phyloP scores from a whole-genome alignment of 2,113 vertebrate genomes.

The Pteronura brasiliensis region DNA sequence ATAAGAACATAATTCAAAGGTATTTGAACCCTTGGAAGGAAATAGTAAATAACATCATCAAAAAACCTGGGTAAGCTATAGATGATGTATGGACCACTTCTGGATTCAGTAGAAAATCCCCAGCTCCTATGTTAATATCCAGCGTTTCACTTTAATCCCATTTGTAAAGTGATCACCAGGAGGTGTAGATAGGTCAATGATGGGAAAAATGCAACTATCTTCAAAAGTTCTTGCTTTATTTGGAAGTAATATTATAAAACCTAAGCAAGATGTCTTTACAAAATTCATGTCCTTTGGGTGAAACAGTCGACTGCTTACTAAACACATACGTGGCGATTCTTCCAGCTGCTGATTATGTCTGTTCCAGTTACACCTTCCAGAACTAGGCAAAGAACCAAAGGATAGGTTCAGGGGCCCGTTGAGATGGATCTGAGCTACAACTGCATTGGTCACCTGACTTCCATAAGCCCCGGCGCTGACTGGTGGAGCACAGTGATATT shows the following conservation, averaged over 20 bases:
- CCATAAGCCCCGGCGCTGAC: not conserved
- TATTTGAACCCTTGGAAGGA: not conserved
- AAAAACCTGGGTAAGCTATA: not conserved
- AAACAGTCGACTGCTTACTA: not conserved
- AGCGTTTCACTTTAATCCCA: not conserved
- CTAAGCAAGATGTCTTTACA: not conserved
- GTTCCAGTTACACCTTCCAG: not conserved
- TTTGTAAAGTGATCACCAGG: not conserved
- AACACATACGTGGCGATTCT: not conserved
- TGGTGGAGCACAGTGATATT: not conserved
- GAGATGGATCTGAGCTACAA: not conserved
- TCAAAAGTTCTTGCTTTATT: not conserved
- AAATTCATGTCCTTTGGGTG: not conserved
- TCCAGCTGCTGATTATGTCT: not conserved
- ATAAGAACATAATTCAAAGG: not conserved
- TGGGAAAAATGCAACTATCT: not conserved
- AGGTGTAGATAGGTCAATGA: not conserved
- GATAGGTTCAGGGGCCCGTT: not conserved
- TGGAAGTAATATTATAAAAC: not conserved
- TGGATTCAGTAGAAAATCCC: not conserved
- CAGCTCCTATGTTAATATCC: not conserved
- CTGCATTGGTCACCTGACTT: not conserved
- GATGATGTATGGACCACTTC: not conserved
- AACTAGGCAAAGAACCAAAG: not conserved
- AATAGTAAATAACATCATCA: not conserved